Evolutionary conservation across 1,140 invertebrate genomes (phyloP).

Genomic region (Trinorchestia longiramus): DNA sequence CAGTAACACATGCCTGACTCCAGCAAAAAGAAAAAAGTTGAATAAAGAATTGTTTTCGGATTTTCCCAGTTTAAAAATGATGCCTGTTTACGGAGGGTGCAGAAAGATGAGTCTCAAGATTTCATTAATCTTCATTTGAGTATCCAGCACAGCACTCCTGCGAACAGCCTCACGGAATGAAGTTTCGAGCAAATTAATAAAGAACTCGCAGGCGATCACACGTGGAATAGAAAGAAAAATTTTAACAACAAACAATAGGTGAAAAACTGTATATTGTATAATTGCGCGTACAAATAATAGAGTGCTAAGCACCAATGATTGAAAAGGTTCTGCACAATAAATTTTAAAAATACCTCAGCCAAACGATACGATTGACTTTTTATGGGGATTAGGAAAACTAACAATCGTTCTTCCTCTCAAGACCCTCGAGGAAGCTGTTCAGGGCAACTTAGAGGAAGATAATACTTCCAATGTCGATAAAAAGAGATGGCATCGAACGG

Average conservation of each 20-base stretch:
- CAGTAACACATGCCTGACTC: too few relatives aligned
- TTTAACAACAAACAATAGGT: background rate
- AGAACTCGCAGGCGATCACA: background rate
- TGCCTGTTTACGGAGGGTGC: background rate
- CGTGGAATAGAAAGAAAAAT: background rate
- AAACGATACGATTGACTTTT: background rate
- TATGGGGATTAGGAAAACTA: background rate
- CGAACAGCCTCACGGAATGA: background rate
- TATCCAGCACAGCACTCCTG: background rate
- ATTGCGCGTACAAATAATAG: background rate
- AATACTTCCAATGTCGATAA: background rate
- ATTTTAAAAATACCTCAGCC: background rate
- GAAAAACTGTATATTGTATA: too few relatives aligned
- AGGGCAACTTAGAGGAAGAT: background rate
- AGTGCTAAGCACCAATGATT: background rate
- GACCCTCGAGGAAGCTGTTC: background rate
- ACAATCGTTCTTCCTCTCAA: background rate
- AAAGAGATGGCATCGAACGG: background rate
- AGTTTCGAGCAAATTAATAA: background rate
- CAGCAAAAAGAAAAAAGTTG: background rate
- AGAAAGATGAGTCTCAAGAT: background rate
- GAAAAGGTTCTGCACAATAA: background rate
- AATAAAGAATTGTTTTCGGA: background rate
- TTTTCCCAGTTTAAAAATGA: background rate
- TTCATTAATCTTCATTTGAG: background rate